Evolutionary conservation across 2,888 invertebrate species (phyloP).

Genomic region (Drosophila rubida): DNA sequence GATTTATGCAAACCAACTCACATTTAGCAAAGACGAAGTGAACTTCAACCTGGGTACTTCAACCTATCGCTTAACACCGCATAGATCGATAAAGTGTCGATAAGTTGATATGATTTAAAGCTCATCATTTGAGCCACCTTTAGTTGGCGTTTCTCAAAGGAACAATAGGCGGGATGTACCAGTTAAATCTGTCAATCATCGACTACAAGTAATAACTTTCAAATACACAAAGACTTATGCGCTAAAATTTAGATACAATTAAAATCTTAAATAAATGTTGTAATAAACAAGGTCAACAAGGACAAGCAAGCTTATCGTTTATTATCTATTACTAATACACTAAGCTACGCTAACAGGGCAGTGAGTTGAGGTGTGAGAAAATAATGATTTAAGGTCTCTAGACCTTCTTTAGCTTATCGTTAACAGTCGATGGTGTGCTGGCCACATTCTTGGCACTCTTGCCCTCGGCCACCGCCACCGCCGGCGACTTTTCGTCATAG

Average conservation of each 20-base stretch:
- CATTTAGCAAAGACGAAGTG: too few relatives aligned
- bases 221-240: too few relatives aligned
- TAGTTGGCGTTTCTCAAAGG: too few relatives aligned
- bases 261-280: conserved; percentile 81
- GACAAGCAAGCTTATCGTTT: not conserved
- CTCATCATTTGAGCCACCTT: too few relatives aligned
- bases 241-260: not conserved
- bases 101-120: too few relatives aligned
- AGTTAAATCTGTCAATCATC: too few relatives aligned
- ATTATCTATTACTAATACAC: conserved; percentile 53
- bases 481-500: conserved; percentile 68
- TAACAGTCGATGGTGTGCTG: conserved; percentile 47
- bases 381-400: conserved; percentile 20
- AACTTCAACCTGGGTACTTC: too few relatives aligned
- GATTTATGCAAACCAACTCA: too few relatives aligned
- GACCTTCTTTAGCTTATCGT: conserved; percentile 72
- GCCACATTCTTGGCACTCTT: conserved; percentile 68
- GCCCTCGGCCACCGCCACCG: conserved; percentile 51
- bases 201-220: not conserved
- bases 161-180: too few relatives aligned
- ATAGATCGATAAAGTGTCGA: too few relatives aligned
- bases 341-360: conserved; percentile 18
- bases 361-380: not conserved
- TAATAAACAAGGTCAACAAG: conserved; percentile 43
- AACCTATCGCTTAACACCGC: too few relatives aligned